These are phyloP conservation scores for Chelonia mydas DNA, from an alignment of 2,797 vertebrate genomes.

Conservation along the genomic window DNA sequence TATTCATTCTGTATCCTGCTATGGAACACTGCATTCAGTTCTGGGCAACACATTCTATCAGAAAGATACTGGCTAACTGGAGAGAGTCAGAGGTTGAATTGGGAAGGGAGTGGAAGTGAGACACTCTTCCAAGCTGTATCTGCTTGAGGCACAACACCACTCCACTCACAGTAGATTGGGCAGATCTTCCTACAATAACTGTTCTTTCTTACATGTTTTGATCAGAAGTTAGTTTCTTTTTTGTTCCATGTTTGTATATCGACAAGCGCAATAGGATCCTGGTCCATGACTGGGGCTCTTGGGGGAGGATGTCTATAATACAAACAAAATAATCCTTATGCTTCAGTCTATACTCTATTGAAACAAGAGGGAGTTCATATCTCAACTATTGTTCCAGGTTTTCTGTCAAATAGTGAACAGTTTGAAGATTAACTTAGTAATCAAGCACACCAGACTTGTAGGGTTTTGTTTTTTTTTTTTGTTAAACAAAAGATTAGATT, in stretches of 20 bases:
- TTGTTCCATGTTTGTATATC: background rate
- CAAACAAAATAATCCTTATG: background rate
- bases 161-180: background rate
- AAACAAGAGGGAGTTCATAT: background rate
- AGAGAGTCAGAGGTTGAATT: background rate
- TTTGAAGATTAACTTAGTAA: too few relatives aligned
- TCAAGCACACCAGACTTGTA: too few relatives aligned
- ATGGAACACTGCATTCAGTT: background rate
- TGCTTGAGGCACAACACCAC: rapidly evolving
- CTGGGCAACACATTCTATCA: background rate
- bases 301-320: background rate
- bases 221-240: background rate
- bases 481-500: too few relatives aligned
- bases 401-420: too few relatives aligned
- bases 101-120: background rate
- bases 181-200: background rate
- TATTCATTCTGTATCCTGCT: background rate
- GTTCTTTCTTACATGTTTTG: background rate
- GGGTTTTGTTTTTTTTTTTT: too few relatives aligned
- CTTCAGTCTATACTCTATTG: background rate
- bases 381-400: too few relatives aligned
- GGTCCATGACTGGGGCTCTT: background rate
- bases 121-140: background rate
- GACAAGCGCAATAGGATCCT: background rate
- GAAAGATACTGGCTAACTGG: background rate